Conservation (phyloP, 2,113 vertebrate species). For the Lampris incognitus region DNA sequence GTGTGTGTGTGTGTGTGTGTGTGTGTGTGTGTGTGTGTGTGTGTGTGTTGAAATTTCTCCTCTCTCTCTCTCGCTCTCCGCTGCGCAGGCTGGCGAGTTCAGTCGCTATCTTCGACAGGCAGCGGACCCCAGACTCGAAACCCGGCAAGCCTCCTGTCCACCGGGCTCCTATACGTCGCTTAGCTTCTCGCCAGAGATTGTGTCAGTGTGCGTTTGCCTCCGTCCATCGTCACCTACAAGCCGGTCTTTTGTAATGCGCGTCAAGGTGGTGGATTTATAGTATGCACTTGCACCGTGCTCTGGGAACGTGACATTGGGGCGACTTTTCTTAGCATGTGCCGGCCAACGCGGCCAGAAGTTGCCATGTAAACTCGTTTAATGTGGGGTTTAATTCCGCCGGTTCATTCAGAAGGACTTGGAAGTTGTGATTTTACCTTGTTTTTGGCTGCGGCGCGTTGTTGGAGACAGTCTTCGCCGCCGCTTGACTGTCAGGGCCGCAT, state of each 20-base stretch:
- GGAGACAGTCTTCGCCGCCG: conserved; percentile 36
- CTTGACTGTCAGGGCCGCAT: conserved; percentile 67
- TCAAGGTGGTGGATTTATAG: conserved; percentile 75
- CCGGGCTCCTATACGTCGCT: conserved; percentile 43
- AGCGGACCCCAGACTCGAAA: conserved; percentile 3
- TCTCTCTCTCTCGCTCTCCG: conserved; percentile 38
- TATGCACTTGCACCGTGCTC: conserved; percentile 63
- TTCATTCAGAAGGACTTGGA: conserved; percentile 70
- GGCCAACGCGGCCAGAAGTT: conserved; percentile 34
- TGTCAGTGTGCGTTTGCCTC: conserved; percentile 70
- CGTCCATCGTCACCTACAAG: conserved; percentile 73
- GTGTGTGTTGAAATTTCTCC: conserved; percentile 28
- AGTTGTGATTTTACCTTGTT: conserved; percentile 67
- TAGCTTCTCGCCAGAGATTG: conserved; percentile 39
- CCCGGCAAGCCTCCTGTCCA: conserved; percentile 22
- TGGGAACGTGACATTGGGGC: conserved; percentile 66
- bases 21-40: no score
- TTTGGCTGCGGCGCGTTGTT: conserved; percentile 45
- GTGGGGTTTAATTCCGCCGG: conserved; percentile 51
- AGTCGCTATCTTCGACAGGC: conserved; percentile 35
- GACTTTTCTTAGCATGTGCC: conserved; percentile 34
- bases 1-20: no score
- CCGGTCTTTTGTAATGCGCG: conserved; percentile 69
- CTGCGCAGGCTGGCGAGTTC: conserved; percentile 34
- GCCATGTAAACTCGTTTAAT: conserved; percentile 68